Percentiles rank a stretch among this genome's conserved stretches.
Evolutionary conservation across 2,888 invertebrate species (phyloP).

Genomic region (Myopa testacea): DNA sequence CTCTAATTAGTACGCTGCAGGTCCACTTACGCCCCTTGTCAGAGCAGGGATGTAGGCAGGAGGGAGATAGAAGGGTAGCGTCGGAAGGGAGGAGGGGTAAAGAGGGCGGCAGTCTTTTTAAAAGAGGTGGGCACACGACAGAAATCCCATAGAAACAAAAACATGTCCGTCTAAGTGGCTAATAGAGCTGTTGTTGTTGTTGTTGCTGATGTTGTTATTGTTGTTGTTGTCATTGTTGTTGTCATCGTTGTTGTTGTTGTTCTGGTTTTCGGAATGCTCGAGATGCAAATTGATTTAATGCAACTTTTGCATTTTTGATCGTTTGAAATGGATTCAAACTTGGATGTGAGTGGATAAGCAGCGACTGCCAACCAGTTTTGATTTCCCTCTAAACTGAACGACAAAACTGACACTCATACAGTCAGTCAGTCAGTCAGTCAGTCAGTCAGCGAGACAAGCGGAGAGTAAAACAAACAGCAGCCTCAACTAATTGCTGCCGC

Average conservation of each 20-base stretch:
- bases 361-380: slow-evolving; percentile 9
- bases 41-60: not conserved
- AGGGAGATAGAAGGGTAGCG: not conserved
- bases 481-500: too few relatives aligned
- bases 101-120: not conserved
- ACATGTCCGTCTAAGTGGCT: not conserved
- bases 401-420: not conserved
- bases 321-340: slow-evolving; percentile 26
- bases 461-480: not conserved
- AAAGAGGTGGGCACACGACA: slow-evolving; percentile 6
- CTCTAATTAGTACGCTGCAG: slow-evolving; percentile 22
- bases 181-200: slow-evolving; percentile 42
- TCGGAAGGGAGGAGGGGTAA: not conserved
- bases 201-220: slow-evolving; percentile 27
- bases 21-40: slow-evolving; percentile 3
- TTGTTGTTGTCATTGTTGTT: slow-evolving; percentile 44
- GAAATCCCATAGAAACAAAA: not conserved
- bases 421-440: not conserved
- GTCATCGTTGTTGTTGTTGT: slow-evolving; percentile 28
- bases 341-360: not conserved
- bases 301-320: slow-evolving; percentile 34
- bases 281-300: slow-evolving; percentile 35
- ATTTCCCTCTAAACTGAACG: slow-evolving; percentile 17
- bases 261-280: not conserved
- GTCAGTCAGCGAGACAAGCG: not conserved